phyloP scores from a whole-genome alignment of 2,888 invertebrate genomes.

The Magallana nippona region DNA sequence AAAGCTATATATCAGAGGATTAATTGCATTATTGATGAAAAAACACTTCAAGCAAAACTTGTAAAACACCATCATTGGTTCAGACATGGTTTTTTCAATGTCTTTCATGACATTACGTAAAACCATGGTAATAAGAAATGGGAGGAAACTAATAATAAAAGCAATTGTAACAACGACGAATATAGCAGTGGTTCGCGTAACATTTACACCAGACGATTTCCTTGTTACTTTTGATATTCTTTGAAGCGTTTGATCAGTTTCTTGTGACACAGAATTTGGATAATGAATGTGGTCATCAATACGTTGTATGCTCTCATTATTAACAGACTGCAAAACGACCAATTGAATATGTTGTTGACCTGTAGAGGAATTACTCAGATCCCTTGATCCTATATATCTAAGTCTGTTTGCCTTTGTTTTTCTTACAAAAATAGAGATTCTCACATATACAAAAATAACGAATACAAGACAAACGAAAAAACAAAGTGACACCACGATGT shows the following conservation, averaged over 20 bases:
- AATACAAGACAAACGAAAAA: slow-evolving; percentile 61
- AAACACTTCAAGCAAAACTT: slow-evolving; percentile 21
- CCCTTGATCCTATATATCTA: not conserved
- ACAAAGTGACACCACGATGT: slow-evolving; percentile 59
- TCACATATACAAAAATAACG: slow-evolving; percentile 61
- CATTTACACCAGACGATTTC: not conserved
- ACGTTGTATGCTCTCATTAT: no score
- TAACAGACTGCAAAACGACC: not conserved
- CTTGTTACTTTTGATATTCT: not conserved
- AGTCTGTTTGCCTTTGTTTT: slow-evolving; percentile 52
- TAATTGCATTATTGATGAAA: slow-evolving; percentile 11
- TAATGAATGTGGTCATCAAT: no score
- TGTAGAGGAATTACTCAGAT: not conserved
- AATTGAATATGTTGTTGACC: not conserved
- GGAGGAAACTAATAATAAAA: not conserved
- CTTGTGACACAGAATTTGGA: no score
- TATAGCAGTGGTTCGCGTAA: not conserved
- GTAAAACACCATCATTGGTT: not conserved
- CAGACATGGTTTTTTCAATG: not conserved
- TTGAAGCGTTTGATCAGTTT: no score
- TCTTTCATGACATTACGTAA: not conserved
- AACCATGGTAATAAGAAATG: not conserved
- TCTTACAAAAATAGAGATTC: slow-evolving; percentile 58
- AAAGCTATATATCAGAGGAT: slow-evolving; percentile 6
- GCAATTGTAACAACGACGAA: not conserved